Evolutionary conservation across 92 coral and sea anemone species (phyloP).

Genomic region (Zoanthus sansibaricus): DNA sequence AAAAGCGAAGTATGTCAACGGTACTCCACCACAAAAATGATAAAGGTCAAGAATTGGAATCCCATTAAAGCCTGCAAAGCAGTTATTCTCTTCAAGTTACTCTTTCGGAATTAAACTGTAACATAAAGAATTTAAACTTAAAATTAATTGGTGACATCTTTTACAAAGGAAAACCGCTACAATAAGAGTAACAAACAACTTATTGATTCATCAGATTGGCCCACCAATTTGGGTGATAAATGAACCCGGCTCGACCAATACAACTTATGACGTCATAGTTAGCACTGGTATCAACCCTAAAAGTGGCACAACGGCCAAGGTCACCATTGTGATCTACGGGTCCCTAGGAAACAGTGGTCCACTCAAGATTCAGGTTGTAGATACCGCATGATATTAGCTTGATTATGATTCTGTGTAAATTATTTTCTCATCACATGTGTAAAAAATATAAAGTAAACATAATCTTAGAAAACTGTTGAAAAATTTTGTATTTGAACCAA

Average conservation of each 20-base stretch:
- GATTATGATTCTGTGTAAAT: not conserved
- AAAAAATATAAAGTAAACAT: no score
- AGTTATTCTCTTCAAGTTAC: no score
- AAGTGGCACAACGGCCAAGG: constrained; percentile 40
- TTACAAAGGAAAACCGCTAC: not conserved
- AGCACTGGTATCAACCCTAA: constrained; percentile 39
- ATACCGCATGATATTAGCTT: not conserved
- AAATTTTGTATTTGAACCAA: no score
- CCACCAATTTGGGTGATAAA: constrained; percentile 40
- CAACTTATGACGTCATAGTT: constrained; percentile 16
- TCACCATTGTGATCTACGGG: constrained; percentile 21
- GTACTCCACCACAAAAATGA: no score
- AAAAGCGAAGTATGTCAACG: no score
- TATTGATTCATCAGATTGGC: constrained; percentile 1
- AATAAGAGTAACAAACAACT: not conserved
- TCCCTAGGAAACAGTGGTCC: constrained; percentile 28
- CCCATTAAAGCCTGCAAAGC: no score
- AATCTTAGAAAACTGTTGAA: no score
- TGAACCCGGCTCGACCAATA: not conserved
- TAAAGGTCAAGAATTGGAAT: no score
- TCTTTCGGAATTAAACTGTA: no score
- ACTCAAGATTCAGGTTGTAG: constrained; percentile 12
- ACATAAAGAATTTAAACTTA: no score
- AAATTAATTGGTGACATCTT: no score
- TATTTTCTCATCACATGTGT: no score